These are phyloP conservation scores for Sebastes miniatus DNA, from an alignment of 2,797 vertebrate genomes.

Conservation along the genomic window DNA sequence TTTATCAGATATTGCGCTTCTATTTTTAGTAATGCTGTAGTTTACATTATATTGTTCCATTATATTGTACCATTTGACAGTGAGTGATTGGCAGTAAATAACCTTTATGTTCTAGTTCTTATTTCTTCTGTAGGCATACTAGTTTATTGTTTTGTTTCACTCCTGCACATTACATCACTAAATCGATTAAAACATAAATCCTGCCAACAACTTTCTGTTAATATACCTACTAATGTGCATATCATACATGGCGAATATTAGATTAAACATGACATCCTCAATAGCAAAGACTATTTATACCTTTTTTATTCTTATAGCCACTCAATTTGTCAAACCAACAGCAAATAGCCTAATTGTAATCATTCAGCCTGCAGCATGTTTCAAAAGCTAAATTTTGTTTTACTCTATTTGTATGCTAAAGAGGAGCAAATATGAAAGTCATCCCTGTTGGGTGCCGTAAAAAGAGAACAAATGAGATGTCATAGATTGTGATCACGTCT, in stretches of 20 bases:
- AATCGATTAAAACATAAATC: constrained; percentile 1
- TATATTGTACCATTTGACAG: neutral
- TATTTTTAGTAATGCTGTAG: neutral
- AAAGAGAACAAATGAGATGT: constrained; percentile 56
- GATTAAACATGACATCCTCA: constrained; percentile 36
- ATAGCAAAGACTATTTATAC: constrained; percentile 51
- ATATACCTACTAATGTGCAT: constrained; percentile 28
- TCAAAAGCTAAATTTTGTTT: constrained; percentile 31
- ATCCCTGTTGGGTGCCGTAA: constrained; percentile 52
- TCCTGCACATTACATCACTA: constrained; percentile 27
- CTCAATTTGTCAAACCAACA: constrained; percentile 51
- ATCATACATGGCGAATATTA: constrained; percentile 35
- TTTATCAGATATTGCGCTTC: neutral
- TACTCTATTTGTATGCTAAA: constrained; percentile 30
- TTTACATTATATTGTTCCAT: neutral
- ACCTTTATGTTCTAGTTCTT: neutral
- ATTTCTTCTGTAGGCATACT: neutral
- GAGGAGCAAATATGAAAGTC: constrained; percentile 56
- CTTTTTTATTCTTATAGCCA: constrained; percentile 30
- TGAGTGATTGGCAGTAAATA: neutral
- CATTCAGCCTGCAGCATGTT: constrained; percentile 29
- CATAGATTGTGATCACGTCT: constrained; percentile 55
- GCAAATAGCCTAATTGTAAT: constrained; percentile 15
- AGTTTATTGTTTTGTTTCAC: constrained; percentile 4
- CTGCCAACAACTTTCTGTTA: constrained; percentile 26